Percentiles rank a stretch among this genome's conserved stretches.
Conservation (phyloP, 2,888 invertebrate species). For the Acrobasis consociella region DNA sequence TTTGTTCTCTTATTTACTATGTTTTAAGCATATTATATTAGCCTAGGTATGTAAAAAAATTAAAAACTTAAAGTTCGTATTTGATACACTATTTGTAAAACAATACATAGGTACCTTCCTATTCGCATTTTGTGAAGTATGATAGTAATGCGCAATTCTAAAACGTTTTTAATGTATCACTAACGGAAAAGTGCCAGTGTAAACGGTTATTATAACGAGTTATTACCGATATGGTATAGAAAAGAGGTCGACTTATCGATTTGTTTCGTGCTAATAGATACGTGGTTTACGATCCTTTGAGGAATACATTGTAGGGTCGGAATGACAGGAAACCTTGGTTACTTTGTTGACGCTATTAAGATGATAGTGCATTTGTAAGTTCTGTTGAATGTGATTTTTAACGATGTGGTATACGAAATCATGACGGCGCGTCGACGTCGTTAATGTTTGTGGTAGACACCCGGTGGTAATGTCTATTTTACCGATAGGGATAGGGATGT, state of each 20-base stretch:
- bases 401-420: slow-evolving; percentile 2
- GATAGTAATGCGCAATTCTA: not conserved
- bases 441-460: not conserved
- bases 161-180: slow-evolving; percentile 40
- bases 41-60: too few relatives aligned
- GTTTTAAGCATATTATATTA: too few relatives aligned
- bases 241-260: slow-evolving; percentile 70
- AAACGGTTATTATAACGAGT: slow-evolving; percentile 42
- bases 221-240: slow-evolving; percentile 36
- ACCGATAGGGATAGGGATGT: too few relatives aligned
- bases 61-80: too few relatives aligned
- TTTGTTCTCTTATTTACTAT: too few relatives aligned
- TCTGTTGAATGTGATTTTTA: slow-evolving; percentile 3
- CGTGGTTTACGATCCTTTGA: slow-evolving; percentile 46
- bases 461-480: too few relatives aligned
- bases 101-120: too few relatives aligned
- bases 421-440: not conserved
- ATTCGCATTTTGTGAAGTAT: not conserved
- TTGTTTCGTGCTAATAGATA: slow-evolving; percentile 49
- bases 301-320: slow-evolving; percentile 41
- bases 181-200: slow-evolving; percentile 43
- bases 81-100: too few relatives aligned
- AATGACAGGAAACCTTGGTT: slow-evolving; percentile 39
- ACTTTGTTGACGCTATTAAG: slow-evolving; percentile 26
- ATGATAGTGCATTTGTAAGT: slow-evolving; percentile 20